Percentiles rank a stretch among this genome's conserved stretches.
Evolutionary conservation across 2,113 vertebrate genomes (phyloP).

Genomic region (Gopherus evgoodei): DNA sequence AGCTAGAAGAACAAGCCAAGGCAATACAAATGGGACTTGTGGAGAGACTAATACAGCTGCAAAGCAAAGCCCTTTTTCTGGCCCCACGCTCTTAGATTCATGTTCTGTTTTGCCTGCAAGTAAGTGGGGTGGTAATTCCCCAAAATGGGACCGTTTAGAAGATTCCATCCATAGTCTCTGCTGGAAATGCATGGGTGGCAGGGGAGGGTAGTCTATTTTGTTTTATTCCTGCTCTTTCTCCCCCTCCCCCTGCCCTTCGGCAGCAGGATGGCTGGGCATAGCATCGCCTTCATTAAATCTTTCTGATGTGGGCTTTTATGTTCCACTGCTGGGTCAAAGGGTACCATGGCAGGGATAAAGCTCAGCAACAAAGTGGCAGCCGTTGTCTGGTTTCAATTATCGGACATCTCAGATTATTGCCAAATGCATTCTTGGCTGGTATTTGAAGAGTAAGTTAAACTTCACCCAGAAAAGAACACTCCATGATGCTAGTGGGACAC

Average conservation of each 20-base stretch:
- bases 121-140: constrained; percentile 47
- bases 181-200: constrained; percentile 8
- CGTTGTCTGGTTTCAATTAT: constrained; percentile 51
- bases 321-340: constrained; percentile 56
- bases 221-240: constrained; percentile 25
- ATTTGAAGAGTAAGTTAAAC: constrained; percentile 18
- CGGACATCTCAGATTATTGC: not conserved
- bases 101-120: constrained; percentile 68
- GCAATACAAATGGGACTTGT: constrained; percentile 54
- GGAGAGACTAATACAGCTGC: constrained; percentile 59
- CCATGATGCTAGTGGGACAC: not conserved
- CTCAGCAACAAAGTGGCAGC: constrained; percentile 19
- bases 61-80: constrained; percentile 47
- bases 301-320: constrained; percentile 42
- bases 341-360: constrained; percentile 30
- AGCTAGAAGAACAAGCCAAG: constrained; percentile 52
- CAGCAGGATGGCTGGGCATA: constrained; percentile 39
- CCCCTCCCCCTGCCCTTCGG: not conserved
- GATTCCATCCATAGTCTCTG: constrained; percentile 1
- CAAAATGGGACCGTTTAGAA: constrained; percentile 45
- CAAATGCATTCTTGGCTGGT: not conserved
- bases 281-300: constrained; percentile 68
- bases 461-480: not conserved
- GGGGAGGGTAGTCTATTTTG: constrained; percentile 13
- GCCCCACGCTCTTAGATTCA: constrained; percentile 47